Evolutionary conservation across 1,140 invertebrate genomes (phyloP).

Genomic region (Heterodera carotae): DNA sequence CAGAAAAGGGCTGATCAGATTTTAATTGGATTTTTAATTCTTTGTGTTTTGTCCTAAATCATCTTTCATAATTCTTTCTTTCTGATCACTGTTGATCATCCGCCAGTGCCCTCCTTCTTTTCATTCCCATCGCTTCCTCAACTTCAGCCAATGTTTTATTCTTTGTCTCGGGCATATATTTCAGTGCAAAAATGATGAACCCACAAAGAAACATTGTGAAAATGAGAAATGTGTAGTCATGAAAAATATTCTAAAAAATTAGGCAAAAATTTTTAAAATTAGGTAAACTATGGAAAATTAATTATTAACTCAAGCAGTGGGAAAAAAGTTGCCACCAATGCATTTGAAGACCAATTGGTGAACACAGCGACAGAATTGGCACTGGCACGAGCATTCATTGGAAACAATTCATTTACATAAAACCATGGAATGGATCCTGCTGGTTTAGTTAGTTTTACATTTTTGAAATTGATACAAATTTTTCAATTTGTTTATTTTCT

Average conservation of each 20-base stretch:
- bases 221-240: background rate
- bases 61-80: background rate
- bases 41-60: too few species aligned
- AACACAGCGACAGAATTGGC: constrained; percentile 96
- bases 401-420: constrained; percentile 90
- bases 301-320: constrained; percentile 58
- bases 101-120: background rate
- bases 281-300: background rate
- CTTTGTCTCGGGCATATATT: constrained; percentile 14
- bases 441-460: too few species aligned
- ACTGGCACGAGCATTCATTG: constrained; percentile 89
- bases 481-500: too few species aligned
- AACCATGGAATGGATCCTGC: constrained; percentile 91
- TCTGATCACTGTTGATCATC: background rate
- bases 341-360: constrained; percentile 97
- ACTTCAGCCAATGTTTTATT: constrained; percentile 15
- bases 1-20: background rate
- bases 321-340: constrained; percentile 93
- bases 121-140: background rate
- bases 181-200: constrained; percentile 1
- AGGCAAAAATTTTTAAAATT: background rate
- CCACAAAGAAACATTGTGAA: background rate
- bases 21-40: background rate
- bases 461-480: too few species aligned
- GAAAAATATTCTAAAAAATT: background rate